These are phyloP conservation scores for Vidua chalybeata DNA, from an alignment of 2,113 vertebrate species.

Conservation along the genomic window DNA sequence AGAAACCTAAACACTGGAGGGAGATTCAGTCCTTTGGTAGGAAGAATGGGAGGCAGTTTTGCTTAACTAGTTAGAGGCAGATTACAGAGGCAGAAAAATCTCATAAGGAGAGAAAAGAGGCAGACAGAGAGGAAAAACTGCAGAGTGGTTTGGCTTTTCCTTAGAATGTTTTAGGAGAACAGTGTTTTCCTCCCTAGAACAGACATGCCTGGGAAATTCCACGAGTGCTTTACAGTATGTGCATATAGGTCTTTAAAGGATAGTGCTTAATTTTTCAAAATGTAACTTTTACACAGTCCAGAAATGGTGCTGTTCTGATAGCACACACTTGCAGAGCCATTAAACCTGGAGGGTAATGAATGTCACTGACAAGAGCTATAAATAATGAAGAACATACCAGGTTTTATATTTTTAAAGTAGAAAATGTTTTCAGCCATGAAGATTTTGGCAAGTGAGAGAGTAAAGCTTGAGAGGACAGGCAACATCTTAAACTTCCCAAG, in stretches of 20 bases:
- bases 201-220: background rate
- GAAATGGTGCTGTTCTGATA: background rate
- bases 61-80: background rate
- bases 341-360: background rate
- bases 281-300: constrained; percentile 11
- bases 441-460: background rate
- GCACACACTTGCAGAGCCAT: background rate
- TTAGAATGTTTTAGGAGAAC: background rate
- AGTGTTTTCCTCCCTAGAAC: background rate
- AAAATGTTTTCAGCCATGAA: background rate
- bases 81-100: background rate
- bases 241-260: background rate
- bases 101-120: background rate
- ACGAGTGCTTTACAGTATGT: background rate
- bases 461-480: background rate
- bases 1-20: background rate
- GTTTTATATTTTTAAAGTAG: background rate
- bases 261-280: background rate
- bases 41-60: background rate
- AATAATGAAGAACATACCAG: background rate
- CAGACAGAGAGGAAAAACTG: background rate
- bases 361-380: background rate
- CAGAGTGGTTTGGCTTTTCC: background rate
- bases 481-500: background rate
- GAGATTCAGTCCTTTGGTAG: background rate